Base-by-base conservation (phyloP, 2,888 invertebrate genomes). In the Lasius fuliginosus region DNA sequence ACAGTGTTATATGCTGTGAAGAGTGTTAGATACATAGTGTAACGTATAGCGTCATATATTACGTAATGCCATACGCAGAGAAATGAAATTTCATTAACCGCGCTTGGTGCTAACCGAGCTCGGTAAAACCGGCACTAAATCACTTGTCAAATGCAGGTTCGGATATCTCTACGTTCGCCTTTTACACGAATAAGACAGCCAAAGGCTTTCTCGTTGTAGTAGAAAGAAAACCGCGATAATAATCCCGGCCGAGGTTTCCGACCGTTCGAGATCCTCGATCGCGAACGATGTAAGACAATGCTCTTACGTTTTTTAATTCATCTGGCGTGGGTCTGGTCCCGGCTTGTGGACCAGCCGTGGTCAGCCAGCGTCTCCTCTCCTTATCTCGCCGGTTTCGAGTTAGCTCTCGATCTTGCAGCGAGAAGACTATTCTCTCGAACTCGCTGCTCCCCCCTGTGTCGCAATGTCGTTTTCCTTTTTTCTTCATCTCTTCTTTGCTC, bases 231-330 rank as follows among this genome's bases (percentile, higher is more conserved):
- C 60, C 36, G 33, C 36, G 11, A 56, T 64, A 49, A 75, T 23
- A 49, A 75, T 23, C 42, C 6, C 1, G 40, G 3, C 8, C 11
- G 23, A n/a, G 18, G 42, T 27, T 56, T 30, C 23, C 42, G 36
- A n/a, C 18, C 56, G 15, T 15, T 18, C 58, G 33, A 30, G 67
- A 67, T 40, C 18, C n/a, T 12, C 42, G 46, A 69, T 69, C 58
- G 46, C 60, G 15, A 64, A 2, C 40, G 73, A 49, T 67, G 64
- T 84, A 79, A 49, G 85, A 82, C 84, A 77, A 62, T 87, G 64
- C 60, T 82, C 79, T 76, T 71, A 79, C 60, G 73, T 83, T 86
- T 85, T 74, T 86, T 86, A 79, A 86, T 83, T 74, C 81, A 56
- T 46, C 81, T 83, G 42, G 36, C 40, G 49, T 8, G 23, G 30